Percentiles rank a stretch among this genome's conserved stretches.
These are phyloP conservation scores for Rosalia funebris DNA, from an alignment of 2,888 invertebrate species.

Conservation along the genomic window DNA sequence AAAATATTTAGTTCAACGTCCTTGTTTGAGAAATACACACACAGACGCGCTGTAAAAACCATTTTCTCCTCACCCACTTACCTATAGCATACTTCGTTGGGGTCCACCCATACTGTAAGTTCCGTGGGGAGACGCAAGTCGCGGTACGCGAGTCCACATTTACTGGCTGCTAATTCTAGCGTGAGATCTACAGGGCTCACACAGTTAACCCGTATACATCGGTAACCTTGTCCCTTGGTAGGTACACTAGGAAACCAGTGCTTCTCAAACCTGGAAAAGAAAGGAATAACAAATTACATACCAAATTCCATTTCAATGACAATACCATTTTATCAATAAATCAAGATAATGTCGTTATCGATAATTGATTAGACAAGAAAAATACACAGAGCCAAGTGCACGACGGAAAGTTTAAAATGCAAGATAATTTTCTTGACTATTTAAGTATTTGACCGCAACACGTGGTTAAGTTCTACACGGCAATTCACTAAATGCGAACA, in stretches of 20 bases:
- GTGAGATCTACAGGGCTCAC: slow-evolving; percentile 74
- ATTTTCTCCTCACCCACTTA: slow-evolving; percentile 40
- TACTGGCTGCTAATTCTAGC: slow-evolving; percentile 72
- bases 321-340: too few species aligned
- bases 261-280: slow-evolving; percentile 65
- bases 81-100: slow-evolving; percentile 72
- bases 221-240: slow-evolving; percentile 76
- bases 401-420: too few species aligned
- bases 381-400: too few species aligned
- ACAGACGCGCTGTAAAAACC: neutral
- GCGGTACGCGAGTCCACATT: slow-evolving; percentile 71
- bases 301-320: too few species aligned
- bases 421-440: too few species aligned
- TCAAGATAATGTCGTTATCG: too few species aligned
- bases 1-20: slow-evolving; percentile 3
- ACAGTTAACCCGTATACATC: slow-evolving; percentile 77
- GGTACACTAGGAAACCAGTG: slow-evolving; percentile 82
- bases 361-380: too few species aligned
- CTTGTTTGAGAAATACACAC: neutral
- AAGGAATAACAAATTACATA: too few species aligned
- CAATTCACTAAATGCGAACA: neutral
- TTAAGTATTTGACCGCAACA: too few species aligned
- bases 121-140: slow-evolving; percentile 74
- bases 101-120: slow-evolving; percentile 82
- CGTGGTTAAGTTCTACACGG: too few species aligned